Conservation (phyloP, 1,140 invertebrate species). For the Plodia interpunctella region DNA sequence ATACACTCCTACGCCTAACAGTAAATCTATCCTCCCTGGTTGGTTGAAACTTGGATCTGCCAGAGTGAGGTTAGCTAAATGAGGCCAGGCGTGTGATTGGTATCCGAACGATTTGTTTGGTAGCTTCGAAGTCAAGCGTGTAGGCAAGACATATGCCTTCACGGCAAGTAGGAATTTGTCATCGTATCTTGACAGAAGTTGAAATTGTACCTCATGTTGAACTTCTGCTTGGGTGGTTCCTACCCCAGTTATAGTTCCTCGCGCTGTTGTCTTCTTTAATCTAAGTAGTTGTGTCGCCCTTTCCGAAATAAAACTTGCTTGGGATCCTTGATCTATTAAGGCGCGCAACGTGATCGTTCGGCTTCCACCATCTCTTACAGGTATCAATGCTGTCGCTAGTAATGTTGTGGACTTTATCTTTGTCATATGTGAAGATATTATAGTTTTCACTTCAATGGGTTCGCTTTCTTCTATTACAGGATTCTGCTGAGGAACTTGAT, state of each 20-base stretch:
- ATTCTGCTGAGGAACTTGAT: slow-evolving; percentile 14
- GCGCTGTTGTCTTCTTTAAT: slow-evolving; percentile 19
- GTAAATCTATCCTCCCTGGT: slow-evolving; percentile 32
- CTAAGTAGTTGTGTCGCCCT: slow-evolving; percentile 22
- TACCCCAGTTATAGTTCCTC: slow-evolving; percentile 14
- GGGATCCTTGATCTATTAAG: slow-evolving; percentile 28
- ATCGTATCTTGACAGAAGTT: slow-evolving; percentile 25
- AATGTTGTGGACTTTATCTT: slow-evolving; percentile 15
- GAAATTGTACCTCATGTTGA: slow-evolving; percentile 22
- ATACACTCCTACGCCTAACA: slow-evolving; percentile 34
- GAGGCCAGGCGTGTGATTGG: slow-evolving; percentile 20
- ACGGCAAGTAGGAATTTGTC: slow-evolving; percentile 18
- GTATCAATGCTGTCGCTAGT: slow-evolving; percentile 26
- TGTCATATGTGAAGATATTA: slow-evolving; percentile 11
- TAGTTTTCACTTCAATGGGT: too few relatives aligned
- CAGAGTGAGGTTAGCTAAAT: slow-evolving; percentile 29
- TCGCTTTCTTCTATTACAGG: too few relatives aligned
- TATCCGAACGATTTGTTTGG: slow-evolving; percentile 24
- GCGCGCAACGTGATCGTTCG: slow-evolving; percentile 19
- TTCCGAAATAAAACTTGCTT: slow-evolving; percentile 28
- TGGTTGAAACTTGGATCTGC: slow-evolving; percentile 31
- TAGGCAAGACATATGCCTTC: slow-evolving; percentile 29
- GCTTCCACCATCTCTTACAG: slow-evolving; percentile 15
- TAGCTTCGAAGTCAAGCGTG: slow-evolving; percentile 32
- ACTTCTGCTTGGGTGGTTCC: slow-evolving; percentile 11